Conservation (phyloP, 2,113 vertebrate genomes). For the Gopherus evgoodei region DNA sequence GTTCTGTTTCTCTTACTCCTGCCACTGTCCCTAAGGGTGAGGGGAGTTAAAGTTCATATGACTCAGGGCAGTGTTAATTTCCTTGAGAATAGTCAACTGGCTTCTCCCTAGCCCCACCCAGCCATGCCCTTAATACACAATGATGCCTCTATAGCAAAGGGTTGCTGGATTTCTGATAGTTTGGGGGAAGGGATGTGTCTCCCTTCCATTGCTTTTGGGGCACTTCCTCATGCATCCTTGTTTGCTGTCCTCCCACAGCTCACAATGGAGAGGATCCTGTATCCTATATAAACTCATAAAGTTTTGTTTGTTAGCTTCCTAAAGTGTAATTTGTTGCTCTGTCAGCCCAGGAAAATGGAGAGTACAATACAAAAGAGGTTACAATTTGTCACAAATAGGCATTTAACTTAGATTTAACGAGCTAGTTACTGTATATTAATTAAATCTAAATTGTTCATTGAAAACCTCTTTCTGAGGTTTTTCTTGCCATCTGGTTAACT, state of each 20-base stretch:
- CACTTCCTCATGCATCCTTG: background rate
- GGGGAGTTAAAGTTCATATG: background rate
- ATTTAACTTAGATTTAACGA: slow-evolving; percentile 74
- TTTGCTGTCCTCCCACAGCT: background rate
- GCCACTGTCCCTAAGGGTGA: background rate
- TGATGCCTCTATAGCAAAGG: background rate
- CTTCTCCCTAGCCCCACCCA: background rate
- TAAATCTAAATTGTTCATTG: slow-evolving; percentile 71
- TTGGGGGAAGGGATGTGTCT: background rate
- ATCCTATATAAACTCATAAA: background rate
- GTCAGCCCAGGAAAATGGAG: slow-evolving; percentile 23
- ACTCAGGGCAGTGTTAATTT: background rate
- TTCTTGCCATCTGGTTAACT: slow-evolving; percentile 72
- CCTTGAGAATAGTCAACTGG: background rate
- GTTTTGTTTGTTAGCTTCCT: slow-evolving; percentile 42
- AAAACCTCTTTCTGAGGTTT: slow-evolving; percentile 60
- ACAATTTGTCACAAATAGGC: slow-evolving; percentile 64
- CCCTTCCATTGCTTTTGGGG: background rate
- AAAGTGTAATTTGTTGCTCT: slow-evolving; percentile 43
- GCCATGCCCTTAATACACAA: background rate
- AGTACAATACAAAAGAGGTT: slow-evolving; percentile 37
- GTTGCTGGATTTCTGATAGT: background rate
- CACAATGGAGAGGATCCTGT: background rate
- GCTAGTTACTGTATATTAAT: slow-evolving; percentile 71
- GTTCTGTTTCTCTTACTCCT: background rate